These are phyloP conservation scores for Ceratitis capitata DNA, from an alignment of 1,140 invertebrate genomes.

Conservation along the genomic window DNA sequence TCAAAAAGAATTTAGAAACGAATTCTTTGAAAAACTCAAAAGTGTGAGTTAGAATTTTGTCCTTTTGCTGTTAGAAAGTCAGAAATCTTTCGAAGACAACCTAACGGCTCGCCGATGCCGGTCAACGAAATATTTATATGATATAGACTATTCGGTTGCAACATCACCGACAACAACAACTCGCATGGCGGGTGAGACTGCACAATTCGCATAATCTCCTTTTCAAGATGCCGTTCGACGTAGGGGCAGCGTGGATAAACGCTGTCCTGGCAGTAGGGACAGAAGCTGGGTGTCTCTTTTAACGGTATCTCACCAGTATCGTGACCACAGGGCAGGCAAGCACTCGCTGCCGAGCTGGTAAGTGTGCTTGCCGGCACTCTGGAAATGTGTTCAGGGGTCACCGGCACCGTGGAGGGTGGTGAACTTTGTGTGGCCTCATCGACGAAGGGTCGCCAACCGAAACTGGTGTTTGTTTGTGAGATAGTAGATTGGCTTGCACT, in stretches of 20 bases:
- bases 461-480: conserved; percentile 5
- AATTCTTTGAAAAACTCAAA: conserved; percentile 43
- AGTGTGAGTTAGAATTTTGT: conserved; percentile 41
- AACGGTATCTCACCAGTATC: background rate
- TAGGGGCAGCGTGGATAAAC: background rate
- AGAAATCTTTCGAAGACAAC: conserved; percentile 52
- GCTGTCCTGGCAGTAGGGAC: background rate
- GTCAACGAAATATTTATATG: conserved; percentile 50
- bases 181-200: background rate
- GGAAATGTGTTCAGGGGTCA: background rate
- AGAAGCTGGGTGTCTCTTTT: background rate
- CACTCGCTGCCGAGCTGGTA: background rate
- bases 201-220: background rate
- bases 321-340: background rate
- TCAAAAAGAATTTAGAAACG: background rate
- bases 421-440: conserved; percentile 26
- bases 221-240: background rate
- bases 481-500: background rate
- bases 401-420: background rate
- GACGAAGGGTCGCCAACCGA: background rate
- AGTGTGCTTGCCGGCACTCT: background rate
- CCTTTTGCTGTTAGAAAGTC: conserved; percentile 49
- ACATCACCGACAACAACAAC: conserved; percentile 46
- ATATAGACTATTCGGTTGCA: conserved; percentile 50
- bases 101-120: conserved; percentile 43